Conservation (phyloP, 2,797 vertebrate species). For the Lacerta viridis region DNA sequence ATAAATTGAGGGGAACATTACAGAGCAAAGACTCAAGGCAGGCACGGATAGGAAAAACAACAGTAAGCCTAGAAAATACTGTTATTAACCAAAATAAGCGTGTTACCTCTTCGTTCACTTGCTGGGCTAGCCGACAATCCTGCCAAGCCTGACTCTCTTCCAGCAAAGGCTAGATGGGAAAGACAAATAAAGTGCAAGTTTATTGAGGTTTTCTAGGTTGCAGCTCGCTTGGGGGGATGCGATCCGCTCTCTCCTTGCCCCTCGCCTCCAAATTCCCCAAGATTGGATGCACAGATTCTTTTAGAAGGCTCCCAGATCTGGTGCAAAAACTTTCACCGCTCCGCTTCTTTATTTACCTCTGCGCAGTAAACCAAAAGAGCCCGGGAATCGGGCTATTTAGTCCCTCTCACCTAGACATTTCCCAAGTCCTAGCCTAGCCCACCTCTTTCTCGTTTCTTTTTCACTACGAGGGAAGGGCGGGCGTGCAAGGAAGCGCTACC, state of each 20-base stretch:
- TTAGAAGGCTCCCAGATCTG: background rate
- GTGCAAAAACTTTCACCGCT: background rate
- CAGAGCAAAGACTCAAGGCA: background rate
- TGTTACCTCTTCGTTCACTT: slow-evolving; percentile 93
- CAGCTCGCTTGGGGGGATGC: background rate
- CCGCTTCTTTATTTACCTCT: background rate
- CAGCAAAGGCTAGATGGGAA: slow-evolving; percentile 86
- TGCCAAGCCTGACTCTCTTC: slow-evolving; percentile 85
- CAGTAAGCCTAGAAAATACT: rapidly evolving
- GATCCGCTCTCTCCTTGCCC: background rate
- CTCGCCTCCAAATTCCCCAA: background rate
- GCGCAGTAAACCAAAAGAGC: background rate
- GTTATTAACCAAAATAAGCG: background rate
- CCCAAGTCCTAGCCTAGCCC: background rate
- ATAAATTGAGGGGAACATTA: background rate
- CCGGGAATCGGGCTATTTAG: background rate
- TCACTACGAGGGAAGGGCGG: background rate
- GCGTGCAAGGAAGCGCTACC: background rate
- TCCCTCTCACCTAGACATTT: background rate
- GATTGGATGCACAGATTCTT: background rate
- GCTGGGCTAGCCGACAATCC: slow-evolving; percentile 83
- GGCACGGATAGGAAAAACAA: background rate
- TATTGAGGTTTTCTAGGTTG: background rate
- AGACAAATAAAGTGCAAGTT: slow-evolving; percentile 54
- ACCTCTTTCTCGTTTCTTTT: background rate